phyloP scores from a whole-genome alignment of 2,888 invertebrate genomes.

The Oeneis ivallda region DNA sequence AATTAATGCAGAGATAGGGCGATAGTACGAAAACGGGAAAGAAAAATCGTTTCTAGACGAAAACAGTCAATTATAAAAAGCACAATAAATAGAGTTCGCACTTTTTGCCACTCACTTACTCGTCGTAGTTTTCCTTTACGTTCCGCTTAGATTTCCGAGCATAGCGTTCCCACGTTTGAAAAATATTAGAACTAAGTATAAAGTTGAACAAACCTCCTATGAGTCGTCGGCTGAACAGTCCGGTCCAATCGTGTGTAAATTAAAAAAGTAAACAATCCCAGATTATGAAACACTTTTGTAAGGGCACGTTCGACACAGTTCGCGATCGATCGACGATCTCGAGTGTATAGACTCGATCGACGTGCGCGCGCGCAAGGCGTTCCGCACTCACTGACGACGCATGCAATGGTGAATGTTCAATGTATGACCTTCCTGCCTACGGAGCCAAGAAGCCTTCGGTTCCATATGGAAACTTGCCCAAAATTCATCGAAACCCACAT shows the following conservation, averaged over 20 bases:
- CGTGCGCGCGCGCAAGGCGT: slow-evolving; percentile 71
- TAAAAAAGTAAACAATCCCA: slow-evolving; percentile 68
- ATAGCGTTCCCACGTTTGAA: slow-evolving; percentile 25
- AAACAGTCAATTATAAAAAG: not conserved
- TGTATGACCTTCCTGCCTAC: slow-evolving; percentile 77
- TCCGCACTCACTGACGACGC: slow-evolving; percentile 68
- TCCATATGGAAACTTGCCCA: slow-evolving; percentile 46
- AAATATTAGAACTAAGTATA: slow-evolving; percentile 38
- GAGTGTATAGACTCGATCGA: slow-evolving; percentile 43
- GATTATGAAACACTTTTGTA: slow-evolving; percentile 68
- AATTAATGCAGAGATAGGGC: too few relatives aligned
- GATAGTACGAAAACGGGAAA: slow-evolving; percentile 40
- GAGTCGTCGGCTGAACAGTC: slow-evolving; percentile 56
- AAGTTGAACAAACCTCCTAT: slow-evolving; percentile 62
- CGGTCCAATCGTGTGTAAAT: slow-evolving; percentile 53
- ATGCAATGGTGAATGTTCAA: slow-evolving; percentile 57
- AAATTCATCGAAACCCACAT: slow-evolving; percentile 6
- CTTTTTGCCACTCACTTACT: slow-evolving; percentile 18
- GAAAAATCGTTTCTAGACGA: slow-evolving; percentile 3
- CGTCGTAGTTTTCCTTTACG: slow-evolving; percentile 20
- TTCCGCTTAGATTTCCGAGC: slow-evolving; percentile 12
- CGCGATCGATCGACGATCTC: slow-evolving; percentile 53
- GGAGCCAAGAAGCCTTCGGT: slow-evolving; percentile 51
- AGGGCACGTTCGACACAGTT: slow-evolving; percentile 68
- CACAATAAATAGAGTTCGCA: slow-evolving; percentile 13